These are phyloP conservation scores for human (Homo sapiens) DNA, from an alignment of 2,113 vertebrate genomes.

Conservation along the genomic window GRCh38 chr11:98858501-98859000, in stretches of 20 bases:
- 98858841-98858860: not conserved
- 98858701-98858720: not conserved
- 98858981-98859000: not conserved
- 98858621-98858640: not conserved
- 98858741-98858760: not conserved
- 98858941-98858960: not conserved
- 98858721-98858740: not conserved
- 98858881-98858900: not conserved
- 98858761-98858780: not conserved
- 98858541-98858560: not conserved
- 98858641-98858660: not conserved
- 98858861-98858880: not conserved
- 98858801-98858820: not conserved
- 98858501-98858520: not conserved
- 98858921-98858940: not conserved
- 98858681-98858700: not conserved
- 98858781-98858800: not conserved
- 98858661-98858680: not conserved
- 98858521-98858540: not conserved
- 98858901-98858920: not conserved
- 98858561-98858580: not conserved
- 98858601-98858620: not conserved
- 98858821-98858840: not conserved
- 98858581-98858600: not conserved
- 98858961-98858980: not conserved